A percentile compares a stretch with the other conserved stretches of the same genome.
These are phyloP conservation scores for Orchestia grillus DNA, from an alignment of 1,140 invertebrate genomes.

Conservation along the genomic window DNA sequence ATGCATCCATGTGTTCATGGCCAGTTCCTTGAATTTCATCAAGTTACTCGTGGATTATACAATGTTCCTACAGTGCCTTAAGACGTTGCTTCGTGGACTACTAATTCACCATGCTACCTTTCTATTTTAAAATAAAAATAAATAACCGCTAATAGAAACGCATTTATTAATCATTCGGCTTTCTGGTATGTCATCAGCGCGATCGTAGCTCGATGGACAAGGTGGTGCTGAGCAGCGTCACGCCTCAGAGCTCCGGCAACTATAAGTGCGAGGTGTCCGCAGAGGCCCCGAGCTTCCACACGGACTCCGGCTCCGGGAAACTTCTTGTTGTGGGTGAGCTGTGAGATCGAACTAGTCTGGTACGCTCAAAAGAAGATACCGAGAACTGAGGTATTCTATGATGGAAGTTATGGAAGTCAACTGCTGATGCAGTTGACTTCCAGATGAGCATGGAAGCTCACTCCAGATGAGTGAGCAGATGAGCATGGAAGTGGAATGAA, in stretches of 20 bases:
- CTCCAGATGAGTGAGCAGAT: too few species aligned
- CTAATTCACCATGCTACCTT: not conserved
- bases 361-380: too few species aligned
- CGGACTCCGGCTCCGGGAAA: slow-evolving; percentile 81
- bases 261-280: slow-evolving; percentile 85
- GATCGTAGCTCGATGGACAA: slow-evolving; percentile 76
- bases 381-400: too few species aligned
- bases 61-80: not conserved
- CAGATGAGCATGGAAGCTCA: too few species aligned
- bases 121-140: not conserved
- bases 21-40: not conserved
- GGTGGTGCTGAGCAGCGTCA: slow-evolving; percentile 79
- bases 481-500: too few species aligned
- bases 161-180: not conserved
- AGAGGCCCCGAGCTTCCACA: slow-evolving; percentile 81
- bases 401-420: too few species aligned
- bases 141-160: too few species aligned
- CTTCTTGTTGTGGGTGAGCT: slow-evolving; percentile 78
- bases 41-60: not conserved
- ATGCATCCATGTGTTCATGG: not conserved
- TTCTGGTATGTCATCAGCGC: slow-evolving; percentile 20
- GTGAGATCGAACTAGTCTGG: not conserved
- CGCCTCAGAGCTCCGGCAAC: slow-evolving; percentile 77
- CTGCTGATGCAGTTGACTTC: too few species aligned
- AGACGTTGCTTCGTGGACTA: not conserved